Evolutionary conservation across 2,797 vertebrate genomes (phyloP).

Genomic region (Darevskia nairensis): DNA sequence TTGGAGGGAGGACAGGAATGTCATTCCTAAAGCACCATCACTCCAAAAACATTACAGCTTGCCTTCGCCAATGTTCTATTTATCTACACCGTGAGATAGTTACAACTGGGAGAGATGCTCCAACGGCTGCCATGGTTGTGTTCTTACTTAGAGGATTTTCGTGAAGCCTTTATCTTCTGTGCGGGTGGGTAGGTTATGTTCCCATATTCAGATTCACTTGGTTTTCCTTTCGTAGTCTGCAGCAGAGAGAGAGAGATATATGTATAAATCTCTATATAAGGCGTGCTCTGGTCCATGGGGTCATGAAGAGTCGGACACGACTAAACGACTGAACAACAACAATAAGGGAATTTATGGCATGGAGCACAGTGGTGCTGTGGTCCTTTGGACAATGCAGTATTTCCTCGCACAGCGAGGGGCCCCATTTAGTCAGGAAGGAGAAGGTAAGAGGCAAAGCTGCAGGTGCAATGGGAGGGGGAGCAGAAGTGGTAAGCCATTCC

Average conservation of each 20-base stretch:
- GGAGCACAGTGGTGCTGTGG: not conserved
- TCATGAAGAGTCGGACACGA: too few species aligned
- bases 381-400: too few species aligned
- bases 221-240: constrained; percentile 75
- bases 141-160: constrained; percentile 90
- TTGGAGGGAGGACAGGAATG: not conserved
- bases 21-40: not conserved
- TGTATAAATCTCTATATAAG: too few species aligned
- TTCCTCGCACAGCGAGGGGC: too few species aligned
- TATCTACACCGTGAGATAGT: not conserved
- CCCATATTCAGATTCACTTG: constrained; percentile 88
- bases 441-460: not conserved
- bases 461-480: not conserved
- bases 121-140: not conserved
- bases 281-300: too few species aligned
- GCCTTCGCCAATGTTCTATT: too few species aligned
- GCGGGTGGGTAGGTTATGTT: constrained; percentile 85
- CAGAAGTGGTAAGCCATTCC: too few species aligned
- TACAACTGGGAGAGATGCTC: not conserved
- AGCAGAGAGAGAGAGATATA: constrained; percentile 32
- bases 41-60: not conserved
- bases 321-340: too few species aligned
- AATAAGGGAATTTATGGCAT: not conserved
- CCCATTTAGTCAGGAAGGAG: too few species aligned
- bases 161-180: constrained; percentile 78